phyloP scores from a whole-genome alignment of 1,140 invertebrate species.

The Cydia splendana region DNA sequence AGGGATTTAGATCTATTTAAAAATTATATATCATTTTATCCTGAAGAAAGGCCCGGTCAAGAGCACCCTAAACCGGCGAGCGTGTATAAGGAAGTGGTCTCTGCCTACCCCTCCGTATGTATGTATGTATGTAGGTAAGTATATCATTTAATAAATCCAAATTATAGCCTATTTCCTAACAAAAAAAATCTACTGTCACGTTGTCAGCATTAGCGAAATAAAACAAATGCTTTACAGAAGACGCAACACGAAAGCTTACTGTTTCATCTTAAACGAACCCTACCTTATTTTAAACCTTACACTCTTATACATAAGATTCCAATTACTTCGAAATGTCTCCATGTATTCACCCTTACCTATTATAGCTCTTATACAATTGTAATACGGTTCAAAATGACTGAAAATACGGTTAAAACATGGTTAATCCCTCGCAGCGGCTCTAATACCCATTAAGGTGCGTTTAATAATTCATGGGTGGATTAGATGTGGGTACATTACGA shows the following conservation, averaged over 20 bases:
- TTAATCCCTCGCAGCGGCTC: not conserved
- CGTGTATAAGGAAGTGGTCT: no score
- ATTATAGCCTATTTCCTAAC: not conserved
- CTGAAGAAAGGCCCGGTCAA: no score
- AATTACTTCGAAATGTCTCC: no score
- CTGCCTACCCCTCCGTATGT: no score
- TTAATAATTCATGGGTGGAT: constrained; percentile 10
- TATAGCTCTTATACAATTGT: not conserved
- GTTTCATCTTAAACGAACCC: not conserved
- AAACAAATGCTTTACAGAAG: not conserved
- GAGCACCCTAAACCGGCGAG: no score
- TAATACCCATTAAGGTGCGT: not conserved
- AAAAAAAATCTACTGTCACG: not conserved
- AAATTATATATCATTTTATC: no score
- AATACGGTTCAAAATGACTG: not conserved
- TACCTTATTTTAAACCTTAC: not conserved
- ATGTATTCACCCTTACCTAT: not conserved
- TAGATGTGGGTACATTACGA: not conserved
- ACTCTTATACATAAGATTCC: no score
- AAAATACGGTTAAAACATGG: not conserved
- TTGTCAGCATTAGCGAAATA: not conserved
- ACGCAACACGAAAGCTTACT: not conserved
- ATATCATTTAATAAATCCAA: no score
- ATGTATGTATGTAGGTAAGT: no score
- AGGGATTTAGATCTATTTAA: no score